Percentiles rank a stretch among this genome's conserved stretches.
These are phyloP conservation scores for Pogonocherus hispidulus DNA, from an alignment of 2,888 invertebrate species.

Conservation along the genomic window DNA sequence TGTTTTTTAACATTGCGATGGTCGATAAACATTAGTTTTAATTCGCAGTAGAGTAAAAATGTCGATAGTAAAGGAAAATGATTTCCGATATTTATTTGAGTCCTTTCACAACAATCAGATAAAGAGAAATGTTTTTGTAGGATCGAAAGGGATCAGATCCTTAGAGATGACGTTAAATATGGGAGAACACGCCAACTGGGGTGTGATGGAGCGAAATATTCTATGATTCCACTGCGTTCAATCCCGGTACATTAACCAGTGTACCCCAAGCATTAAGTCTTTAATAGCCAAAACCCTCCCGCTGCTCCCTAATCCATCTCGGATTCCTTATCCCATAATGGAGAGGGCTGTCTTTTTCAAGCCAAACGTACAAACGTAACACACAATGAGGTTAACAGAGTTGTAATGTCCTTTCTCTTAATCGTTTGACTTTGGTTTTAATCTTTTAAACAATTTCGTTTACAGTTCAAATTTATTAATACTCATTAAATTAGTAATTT, in stretches of 20 bases:
- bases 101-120: neutral
- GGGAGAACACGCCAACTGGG: neutral
- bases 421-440: too few relatives aligned
- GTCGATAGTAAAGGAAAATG: neutral
- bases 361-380: neutral
- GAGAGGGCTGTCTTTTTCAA: neutral
- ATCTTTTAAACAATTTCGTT: too few relatives aligned
- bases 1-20: too few relatives aligned
- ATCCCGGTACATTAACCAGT: neutral
- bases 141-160: neutral
- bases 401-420: neutral
- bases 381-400: neutral
- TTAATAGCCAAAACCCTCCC: conserved; percentile 1
- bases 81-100: neutral
- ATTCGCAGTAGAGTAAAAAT: neutral
- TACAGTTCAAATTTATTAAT: too few relatives aligned
- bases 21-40: too few relatives aligned
- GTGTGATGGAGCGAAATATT: neutral
- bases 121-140: neutral
- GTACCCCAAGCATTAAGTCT: conserved; percentile 2
- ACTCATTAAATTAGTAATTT: too few relatives aligned
- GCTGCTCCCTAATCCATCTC: conserved; percentile 4
- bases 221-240: neutral
- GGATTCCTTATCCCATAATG: conserved; percentile 4
- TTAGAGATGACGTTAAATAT: neutral